Percentiles rank a stretch among this genome's conserved stretches.
phyloP scores from a whole-genome alignment of 2,797 vertebrate species.

The Stomatorhinus walkeri region DNA sequence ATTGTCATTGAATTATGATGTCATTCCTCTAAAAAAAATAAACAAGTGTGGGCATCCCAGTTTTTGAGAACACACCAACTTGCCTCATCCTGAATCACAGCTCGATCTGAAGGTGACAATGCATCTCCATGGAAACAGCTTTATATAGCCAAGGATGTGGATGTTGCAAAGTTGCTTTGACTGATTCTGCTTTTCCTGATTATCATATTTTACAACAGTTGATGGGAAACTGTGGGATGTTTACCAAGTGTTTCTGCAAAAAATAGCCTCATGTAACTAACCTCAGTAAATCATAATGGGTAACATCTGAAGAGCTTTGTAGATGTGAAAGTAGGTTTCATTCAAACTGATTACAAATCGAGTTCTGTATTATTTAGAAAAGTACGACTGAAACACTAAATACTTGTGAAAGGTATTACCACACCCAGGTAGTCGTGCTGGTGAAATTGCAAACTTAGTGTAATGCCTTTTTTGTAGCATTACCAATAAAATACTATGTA shows the following conservation, averaged over 20 bases:
- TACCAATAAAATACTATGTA: background rate
- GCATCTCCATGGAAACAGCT: constrained; percentile 29
- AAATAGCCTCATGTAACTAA: background rate
- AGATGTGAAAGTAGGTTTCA: background rate
- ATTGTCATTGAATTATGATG: constrained; percentile 8
- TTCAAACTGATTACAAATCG: background rate
- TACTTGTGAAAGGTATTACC: background rate
- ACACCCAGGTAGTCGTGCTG: background rate
- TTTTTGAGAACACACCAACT: constrained; percentile 19
- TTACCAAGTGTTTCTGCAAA: background rate
- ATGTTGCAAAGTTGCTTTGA: constrained; percentile 16
- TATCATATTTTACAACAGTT: background rate
- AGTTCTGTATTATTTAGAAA: background rate
- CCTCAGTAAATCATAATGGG: background rate
- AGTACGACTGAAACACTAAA: background rate
- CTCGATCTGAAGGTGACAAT: background rate
- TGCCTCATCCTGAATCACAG: constrained; percentile 12
- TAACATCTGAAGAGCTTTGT: background rate
- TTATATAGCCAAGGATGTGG: constrained; percentile 9
- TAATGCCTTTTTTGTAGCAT: background rate
- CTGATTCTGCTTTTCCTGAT: background rate
- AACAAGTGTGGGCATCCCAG: constrained; percentile 19
- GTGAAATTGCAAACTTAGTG: background rate
- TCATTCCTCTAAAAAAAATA: constrained; percentile 10
- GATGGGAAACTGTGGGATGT: background rate